Evolutionary conservation across 2,888 invertebrate genomes (phyloP), one percentile per base, ranked within the genome.

Genomic region (Tiliacea aurago): DNA sequence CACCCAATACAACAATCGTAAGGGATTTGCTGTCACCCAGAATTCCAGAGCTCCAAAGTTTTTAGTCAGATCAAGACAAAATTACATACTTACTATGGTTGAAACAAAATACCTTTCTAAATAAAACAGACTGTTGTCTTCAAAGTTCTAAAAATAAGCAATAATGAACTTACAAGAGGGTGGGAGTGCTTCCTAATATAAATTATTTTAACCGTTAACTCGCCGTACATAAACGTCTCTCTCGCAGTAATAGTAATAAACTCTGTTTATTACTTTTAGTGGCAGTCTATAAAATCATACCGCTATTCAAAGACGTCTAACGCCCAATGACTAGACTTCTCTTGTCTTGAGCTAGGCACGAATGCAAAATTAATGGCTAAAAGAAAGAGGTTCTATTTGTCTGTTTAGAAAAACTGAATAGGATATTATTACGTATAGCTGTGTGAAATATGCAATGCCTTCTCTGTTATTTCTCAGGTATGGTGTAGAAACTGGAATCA

Each of bases 281-380:
- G 87, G 64, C 72, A 62, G 33, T 72, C 64, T 59, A 76, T 67
- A 64, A 67, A 73, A 67, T 96, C 33, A 72, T 78, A 78, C 78
- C 63, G 72, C 78, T 78, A 64, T 78, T 72, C 53, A 78, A 49
- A 78, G 33, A 33, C 43, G 41, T 43, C 51, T 78, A 33, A 70
- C 23, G 51, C n/a, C 11, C n/a, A 18, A 41, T 58, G 28, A 41
- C 61, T 75, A 76, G 53, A 49, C 41, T 47, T 45, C 47, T 41
- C 51, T 51, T 33, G 58, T 43, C 33, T 53, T 33, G 43, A 78
- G 51, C 28, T 76, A 13, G 6, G 13, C 47, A 64, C 23, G 23
- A 76, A 55, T n/a, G 13, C 9, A 59, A 51, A 58, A 51, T 58
- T 11, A 51, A 63, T 70, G 7, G 10, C 0, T 51, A 7, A 28